These are phyloP conservation scores for Hystrix cristata DNA, from an alignment of 2,113 vertebrate species.

Conservation along the genomic window DNA sequence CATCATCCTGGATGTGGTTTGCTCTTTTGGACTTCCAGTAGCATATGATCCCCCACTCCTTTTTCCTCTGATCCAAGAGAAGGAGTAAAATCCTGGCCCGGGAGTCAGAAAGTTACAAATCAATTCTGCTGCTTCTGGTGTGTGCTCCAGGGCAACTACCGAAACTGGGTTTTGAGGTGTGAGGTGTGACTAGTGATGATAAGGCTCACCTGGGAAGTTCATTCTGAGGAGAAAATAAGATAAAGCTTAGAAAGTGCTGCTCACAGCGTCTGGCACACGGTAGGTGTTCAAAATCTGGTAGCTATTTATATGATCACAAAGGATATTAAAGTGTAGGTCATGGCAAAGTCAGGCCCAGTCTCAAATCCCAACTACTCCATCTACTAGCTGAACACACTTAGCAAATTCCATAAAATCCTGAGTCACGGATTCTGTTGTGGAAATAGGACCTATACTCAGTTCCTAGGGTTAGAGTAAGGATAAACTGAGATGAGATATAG, in stretches of 20 bases:
- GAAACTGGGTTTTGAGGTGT: not conserved
- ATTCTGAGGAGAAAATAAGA: not conserved
- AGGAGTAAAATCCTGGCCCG: not conserved
- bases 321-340: not conserved
- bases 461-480: not conserved
- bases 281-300: not conserved
- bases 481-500: not conserved
- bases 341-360: not conserved
- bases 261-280: not conserved
- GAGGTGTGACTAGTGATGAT: not conserved
- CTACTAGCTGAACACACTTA: not conserved
- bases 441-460: not conserved
- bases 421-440: not conserved
- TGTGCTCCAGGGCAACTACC: not conserved
- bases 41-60: not conserved
- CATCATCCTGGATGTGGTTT: not conserved
- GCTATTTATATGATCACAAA: not conserved
- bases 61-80: not conserved
- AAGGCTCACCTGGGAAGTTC: not conserved
- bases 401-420: not conserved
- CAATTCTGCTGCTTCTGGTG: not conserved
- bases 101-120: not conserved
- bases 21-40: not conserved
- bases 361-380: not conserved
- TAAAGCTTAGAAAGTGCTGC: not conserved